Conservation (phyloP, 1,140 invertebrate species). For the Dendrolimus kikuchii region DNA sequence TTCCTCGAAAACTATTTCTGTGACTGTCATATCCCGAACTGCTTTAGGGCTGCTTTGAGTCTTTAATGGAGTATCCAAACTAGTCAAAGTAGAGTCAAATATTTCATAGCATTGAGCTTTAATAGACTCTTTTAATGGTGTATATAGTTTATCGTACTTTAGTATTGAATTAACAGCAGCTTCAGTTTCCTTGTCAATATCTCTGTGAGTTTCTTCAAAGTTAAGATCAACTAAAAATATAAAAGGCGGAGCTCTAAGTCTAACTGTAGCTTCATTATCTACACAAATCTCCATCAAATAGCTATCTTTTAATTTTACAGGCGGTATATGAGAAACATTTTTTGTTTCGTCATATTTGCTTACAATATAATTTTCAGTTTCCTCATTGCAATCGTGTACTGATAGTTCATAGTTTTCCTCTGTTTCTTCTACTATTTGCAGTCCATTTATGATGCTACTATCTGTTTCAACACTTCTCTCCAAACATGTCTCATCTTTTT, state of each 20-base stretch:
- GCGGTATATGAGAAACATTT: constrained; percentile 17
- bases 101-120: constrained; percentile 44
- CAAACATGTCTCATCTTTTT: constrained; percentile 6
- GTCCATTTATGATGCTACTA: constrained; percentile 20
- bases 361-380: constrained; percentile 38
- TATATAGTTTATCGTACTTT: constrained; percentile 43
- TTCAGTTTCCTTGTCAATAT: constrained; percentile 35
- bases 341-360: constrained; percentile 29
- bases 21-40: constrained; percentile 23
- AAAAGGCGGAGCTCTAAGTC: constrained; percentile 42
- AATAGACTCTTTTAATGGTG: constrained; percentile 46
- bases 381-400: constrained; percentile 42
- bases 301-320: constrained; percentile 48
- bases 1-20: constrained; percentile 44
- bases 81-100: constrained; percentile 59
- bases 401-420: constrained; percentile 44
- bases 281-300: constrained; percentile 57
- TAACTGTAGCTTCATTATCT: constrained; percentile 50
- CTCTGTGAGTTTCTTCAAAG: constrained; percentile 12
- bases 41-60: constrained; percentile 22
- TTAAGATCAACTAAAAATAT: constrained; percentile 30
- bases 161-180: constrained; percentile 40
- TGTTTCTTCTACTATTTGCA: constrained; percentile 24
- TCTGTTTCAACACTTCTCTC: constrained; percentile 23
- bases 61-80: constrained; percentile 57